phyloP scores from a whole-genome alignment of 2,888 invertebrate genomes.

The Conops quadrifasciatus region DNA sequence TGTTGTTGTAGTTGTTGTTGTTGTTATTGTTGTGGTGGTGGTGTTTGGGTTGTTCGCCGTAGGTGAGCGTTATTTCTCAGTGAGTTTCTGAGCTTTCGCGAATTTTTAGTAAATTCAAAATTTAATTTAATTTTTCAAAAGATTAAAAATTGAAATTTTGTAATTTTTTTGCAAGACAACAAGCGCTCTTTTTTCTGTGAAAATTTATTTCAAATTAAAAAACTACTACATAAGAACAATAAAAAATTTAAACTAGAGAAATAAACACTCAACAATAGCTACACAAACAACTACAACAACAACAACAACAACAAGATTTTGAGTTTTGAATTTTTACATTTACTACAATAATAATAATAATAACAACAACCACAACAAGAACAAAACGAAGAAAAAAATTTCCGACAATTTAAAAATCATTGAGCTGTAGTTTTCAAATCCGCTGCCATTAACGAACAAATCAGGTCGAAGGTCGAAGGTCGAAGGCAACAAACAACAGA shows the following conservation, averaged over 20 bases:
- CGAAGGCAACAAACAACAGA: background rate
- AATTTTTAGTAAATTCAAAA: too few species aligned
- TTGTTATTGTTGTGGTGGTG: background rate
- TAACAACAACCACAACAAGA: background rate
- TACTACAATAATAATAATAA: background rate
- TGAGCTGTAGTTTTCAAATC: background rate
- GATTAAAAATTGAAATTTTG: too few species aligned
- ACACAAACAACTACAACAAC: background rate
- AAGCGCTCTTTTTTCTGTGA: too few species aligned
- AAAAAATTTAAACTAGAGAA: background rate
- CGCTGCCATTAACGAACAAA: background rate
- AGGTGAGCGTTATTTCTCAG: too few species aligned
- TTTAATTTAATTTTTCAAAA: too few species aligned
- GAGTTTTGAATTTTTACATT: too few species aligned
- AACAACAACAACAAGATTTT: constrained; percentile 4
- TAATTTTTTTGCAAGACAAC: too few species aligned
- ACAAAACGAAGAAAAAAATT: background rate
- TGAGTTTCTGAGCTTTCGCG: too few species aligned
- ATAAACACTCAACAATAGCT: background rate
- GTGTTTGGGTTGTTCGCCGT: too few species aligned
- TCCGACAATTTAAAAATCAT: background rate
- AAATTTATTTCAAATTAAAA: too few species aligned
- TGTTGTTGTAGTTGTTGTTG: background rate
- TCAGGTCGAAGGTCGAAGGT: background rate
- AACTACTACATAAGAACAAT: background rate